Base-by-base conservation (phyloP, 2,113 vertebrate genomes). In the Megaceryle torquata region DNA sequence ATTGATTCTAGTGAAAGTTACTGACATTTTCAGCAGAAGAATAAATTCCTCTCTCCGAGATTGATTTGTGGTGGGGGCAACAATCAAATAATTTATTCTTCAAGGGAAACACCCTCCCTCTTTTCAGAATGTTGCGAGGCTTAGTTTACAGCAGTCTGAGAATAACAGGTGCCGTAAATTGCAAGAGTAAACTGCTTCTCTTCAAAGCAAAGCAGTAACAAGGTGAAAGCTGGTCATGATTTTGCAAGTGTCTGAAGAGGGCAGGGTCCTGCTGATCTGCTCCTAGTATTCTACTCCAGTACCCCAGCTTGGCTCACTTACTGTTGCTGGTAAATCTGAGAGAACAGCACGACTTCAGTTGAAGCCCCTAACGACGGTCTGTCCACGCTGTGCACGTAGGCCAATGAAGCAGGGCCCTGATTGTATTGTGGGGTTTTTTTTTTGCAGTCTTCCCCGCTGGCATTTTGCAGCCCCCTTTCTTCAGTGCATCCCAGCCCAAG, bases 401-500 rank as follows among this genome's bases (percentile, higher is more conserved):
- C 11, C 33, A 37, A 59, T 0, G 3, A 54, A 43, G 35, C 86
- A 74, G 39, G 11, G 35, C 31, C 37, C 31, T 76, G n/a, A 84
- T 2, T 39, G 4, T 84, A 26, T 43, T 93, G 67, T 70, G 89
- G 16, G 61, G 20, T 35, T 37, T 70, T 70, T 16, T 50, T 21
- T 33, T 93, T 82, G 5, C 79, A 99, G 99, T 99, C 59, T 99
- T 99, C 93, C 99, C 99, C 19, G 99, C 99, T 18, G 99, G 99
- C 31, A 99, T 99, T 81, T 96, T 99, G 78, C 99, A 99, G 91
- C 99, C 99, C 1, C 99, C 99, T 3, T 99, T 99, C 98, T 99
- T 99, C 94, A 98, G 98, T 37, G 98, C 98, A 91, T 98, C 98
- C 22, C 99, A 99, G 97, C 86, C 99, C 75, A 98, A 97, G 41